Percentiles rank a stretch among this genome's conserved stretches.
Evolutionary conservation across 2,113 vertebrate species (phyloP).

Genomic region (Chamaetylas fuelleborni): DNA sequence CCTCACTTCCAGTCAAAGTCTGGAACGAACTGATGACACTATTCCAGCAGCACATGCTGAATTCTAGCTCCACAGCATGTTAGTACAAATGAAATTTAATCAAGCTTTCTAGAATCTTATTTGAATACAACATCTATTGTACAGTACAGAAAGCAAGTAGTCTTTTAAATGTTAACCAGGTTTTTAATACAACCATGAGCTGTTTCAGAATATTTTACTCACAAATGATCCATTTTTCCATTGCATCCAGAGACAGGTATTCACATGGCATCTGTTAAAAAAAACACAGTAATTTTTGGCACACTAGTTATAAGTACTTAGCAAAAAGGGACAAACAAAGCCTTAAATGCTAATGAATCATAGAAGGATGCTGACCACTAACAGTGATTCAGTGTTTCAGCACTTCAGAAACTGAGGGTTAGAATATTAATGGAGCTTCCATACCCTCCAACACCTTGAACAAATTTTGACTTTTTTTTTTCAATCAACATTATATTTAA

Average conservation of each 20-base stretch:
- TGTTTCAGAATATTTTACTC: conserved; percentile 73
- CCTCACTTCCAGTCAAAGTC: background rate
- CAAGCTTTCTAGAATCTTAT: background rate
- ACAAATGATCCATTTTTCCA: conserved; percentile 99
- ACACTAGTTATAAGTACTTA: background rate
- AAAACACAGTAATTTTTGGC: conserved; percentile 18
- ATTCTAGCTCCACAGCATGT: background rate
- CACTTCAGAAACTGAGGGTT: background rate
- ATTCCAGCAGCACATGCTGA: background rate
- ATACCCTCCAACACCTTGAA: background rate
- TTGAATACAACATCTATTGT: background rate
- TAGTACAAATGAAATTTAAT: background rate
- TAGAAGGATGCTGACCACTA: background rate
- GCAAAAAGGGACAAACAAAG: background rate
- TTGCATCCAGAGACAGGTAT: conserved; percentile 94
- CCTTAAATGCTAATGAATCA: background rate
- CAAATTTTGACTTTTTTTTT: background rate
- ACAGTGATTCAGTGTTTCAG: background rate
- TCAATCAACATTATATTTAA: background rate
- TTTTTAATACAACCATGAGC: background rate
- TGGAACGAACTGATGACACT: background rate
- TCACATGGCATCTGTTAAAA: conserved; percentile 93
- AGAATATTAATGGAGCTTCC: background rate
- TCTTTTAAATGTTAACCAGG: background rate
- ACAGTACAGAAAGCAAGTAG: background rate